phyloP scores from a whole-genome alignment of 2,888 invertebrate genomes.

The Lypha dubia region DNA sequence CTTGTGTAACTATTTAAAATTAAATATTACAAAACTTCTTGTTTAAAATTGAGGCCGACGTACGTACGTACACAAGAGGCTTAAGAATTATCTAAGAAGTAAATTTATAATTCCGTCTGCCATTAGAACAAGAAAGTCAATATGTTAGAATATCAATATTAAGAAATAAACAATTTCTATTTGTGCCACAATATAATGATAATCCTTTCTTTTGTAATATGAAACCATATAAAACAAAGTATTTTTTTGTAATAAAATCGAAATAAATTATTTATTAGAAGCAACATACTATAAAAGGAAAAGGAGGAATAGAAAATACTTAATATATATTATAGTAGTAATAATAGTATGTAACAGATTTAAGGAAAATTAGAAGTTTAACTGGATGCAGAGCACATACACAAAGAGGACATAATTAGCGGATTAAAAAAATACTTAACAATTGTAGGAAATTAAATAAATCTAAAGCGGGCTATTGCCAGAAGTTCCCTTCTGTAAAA shows the following conservation, averaged over 20 bases:
- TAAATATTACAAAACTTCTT: background rate
- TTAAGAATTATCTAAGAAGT: background rate
- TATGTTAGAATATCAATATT: background rate
- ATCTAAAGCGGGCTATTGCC: too few relatives aligned
- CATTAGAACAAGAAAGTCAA: background rate
- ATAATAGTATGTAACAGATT: background rate
- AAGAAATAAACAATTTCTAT: background rate
- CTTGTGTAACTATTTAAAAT: background rate
- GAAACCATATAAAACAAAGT: slow-evolving; percentile 2
- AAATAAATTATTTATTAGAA: slow-evolving; percentile 2
- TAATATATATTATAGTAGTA: background rate
- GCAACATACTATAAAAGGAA: background rate
- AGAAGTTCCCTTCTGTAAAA: too few relatives aligned
- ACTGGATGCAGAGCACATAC: too few relatives aligned
- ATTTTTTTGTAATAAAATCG: background rate
- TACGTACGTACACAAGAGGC: background rate
- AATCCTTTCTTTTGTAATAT: background rate
- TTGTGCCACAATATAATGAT: background rate
- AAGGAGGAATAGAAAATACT: background rate
- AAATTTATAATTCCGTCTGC: background rate
- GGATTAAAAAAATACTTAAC: too few relatives aligned
- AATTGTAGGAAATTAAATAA: too few relatives aligned
- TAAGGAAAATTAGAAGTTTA: too few relatives aligned
- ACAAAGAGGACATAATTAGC: too few relatives aligned
- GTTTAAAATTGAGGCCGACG: too few relatives aligned